Conservation (phyloP, 2,797 vertebrate genomes). For the Rhinophrynus dorsalis region DNA sequence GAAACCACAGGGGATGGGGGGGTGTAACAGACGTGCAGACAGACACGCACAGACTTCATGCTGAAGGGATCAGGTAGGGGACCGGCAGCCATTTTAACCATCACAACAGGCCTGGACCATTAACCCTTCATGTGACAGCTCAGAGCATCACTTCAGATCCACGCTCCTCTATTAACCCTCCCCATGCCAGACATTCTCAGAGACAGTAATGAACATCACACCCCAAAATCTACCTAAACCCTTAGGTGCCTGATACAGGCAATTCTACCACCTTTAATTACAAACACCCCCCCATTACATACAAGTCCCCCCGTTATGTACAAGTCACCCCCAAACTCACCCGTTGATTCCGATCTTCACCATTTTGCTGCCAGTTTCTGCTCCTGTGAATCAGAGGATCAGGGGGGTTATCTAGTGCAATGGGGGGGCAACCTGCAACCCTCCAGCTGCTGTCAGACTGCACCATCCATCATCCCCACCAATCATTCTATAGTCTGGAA, state of each 20-base stretch:
- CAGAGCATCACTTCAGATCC: background rate
- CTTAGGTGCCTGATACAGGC: background rate
- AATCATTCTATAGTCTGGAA: too few relatives aligned
- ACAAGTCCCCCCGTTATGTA: too few relatives aligned
- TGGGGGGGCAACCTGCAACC: too few relatives aligned
- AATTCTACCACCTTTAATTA: too few relatives aligned
- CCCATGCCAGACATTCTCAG: background rate
- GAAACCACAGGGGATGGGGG: background rate
- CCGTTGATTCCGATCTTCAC: conserved; percentile 28
- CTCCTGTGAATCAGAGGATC: too few relatives aligned
- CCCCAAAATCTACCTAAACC: too few relatives aligned
- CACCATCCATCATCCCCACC: too few relatives aligned
- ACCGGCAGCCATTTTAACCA: conserved; percentile 22
- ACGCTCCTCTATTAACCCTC: background rate
- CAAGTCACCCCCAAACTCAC: too few relatives aligned
- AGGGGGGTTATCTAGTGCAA: too few relatives aligned
- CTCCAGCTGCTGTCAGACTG: too few relatives aligned
- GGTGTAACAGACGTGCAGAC: background rate
- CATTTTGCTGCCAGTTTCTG: conserved; percentile 24
- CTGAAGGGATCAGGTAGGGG: background rate
- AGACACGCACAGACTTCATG: background rate
- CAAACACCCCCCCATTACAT: too few relatives aligned
- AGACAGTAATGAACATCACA: too few relatives aligned
- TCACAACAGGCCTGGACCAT: conserved; percentile 2
- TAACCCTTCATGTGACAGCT: background rate